Evolutionary conservation across 2,888 invertebrate species (phyloP).

Genomic region (Harmothoe impar): DNA sequence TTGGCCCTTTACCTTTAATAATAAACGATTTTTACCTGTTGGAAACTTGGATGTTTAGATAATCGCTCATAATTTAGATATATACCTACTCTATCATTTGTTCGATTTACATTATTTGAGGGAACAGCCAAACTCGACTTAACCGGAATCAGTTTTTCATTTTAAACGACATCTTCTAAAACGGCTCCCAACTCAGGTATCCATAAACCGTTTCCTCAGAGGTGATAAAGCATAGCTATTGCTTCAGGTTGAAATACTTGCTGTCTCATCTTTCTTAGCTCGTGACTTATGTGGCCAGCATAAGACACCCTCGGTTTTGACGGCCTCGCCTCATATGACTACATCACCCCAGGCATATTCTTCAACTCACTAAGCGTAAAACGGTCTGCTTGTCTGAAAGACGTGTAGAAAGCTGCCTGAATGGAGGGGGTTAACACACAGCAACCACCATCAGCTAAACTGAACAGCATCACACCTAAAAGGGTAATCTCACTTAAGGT

Average conservation of each 20-base stretch:
- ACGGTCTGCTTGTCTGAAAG: slow-evolving; percentile 1
- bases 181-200: neutral
- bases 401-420: neutral
- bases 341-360: neutral
- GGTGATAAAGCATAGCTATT: neutral
- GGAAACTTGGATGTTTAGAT: too few relatives aligned
- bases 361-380: slow-evolving; percentile 28
- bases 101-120: too few relatives aligned
- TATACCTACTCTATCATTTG: too few relatives aligned
- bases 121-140: too few relatives aligned
- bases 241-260: neutral
- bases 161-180: too few relatives aligned
- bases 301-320: neutral
- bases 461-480: neutral
- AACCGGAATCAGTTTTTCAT: too few relatives aligned
- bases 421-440: neutral
- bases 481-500: neutral
- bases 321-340: neutral
- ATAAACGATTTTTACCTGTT: too few relatives aligned
- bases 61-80: too few relatives aligned
- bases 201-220: neutral
- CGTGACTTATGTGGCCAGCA: neutral
- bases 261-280: neutral
- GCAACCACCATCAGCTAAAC: neutral
- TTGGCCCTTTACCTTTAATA: too few relatives aligned